Evolutionary conservation across 2,113 vertebrate species (phyloP).

Genomic region (Haliaeetus leucogaster): DNA sequence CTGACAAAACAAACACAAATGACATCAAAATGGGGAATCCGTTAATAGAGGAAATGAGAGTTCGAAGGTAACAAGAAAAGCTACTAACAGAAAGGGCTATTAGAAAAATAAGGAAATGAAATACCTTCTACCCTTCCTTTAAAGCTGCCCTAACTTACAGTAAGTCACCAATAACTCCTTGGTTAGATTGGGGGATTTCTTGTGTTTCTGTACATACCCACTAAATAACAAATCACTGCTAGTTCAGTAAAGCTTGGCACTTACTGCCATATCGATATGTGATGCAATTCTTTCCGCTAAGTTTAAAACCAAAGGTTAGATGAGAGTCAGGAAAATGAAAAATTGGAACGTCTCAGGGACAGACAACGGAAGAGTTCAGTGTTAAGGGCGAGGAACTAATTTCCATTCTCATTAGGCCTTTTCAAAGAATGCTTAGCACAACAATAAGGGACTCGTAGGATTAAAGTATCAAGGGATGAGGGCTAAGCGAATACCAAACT

Average conservation of each 20-base stretch:
- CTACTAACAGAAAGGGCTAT: slow-evolving; percentile 5
- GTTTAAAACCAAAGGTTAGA: neutral
- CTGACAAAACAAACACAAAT: neutral
- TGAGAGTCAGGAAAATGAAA: neutral
- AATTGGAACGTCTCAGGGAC: neutral
- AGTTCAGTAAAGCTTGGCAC: neutral
- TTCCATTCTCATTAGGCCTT: neutral
- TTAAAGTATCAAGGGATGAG: neutral
- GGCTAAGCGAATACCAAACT: neutral
- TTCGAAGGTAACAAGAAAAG: slow-evolving; percentile 31
- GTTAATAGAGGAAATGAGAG: slow-evolving; percentile 42
- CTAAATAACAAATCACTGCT: neutral
- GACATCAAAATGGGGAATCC: neutral
- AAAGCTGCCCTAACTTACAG: slow-evolving; percentile 14
- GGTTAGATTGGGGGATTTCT: neutral
- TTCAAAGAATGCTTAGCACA: neutral
- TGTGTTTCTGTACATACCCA: neutral
- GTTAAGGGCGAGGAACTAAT: neutral
- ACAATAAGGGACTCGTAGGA: rapidly evolving
- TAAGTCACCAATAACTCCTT: neutral
- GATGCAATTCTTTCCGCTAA: neutral
- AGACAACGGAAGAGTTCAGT: neutral
- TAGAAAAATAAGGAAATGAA: slow-evolving; percentile 38
- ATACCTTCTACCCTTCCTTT: slow-evolving; percentile 46
- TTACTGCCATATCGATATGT: neutral